These are phyloP conservation scores for Temnothorax unifasciatus DNA, from an alignment of 2,888 invertebrate genomes.

Conservation along the genomic window DNA sequence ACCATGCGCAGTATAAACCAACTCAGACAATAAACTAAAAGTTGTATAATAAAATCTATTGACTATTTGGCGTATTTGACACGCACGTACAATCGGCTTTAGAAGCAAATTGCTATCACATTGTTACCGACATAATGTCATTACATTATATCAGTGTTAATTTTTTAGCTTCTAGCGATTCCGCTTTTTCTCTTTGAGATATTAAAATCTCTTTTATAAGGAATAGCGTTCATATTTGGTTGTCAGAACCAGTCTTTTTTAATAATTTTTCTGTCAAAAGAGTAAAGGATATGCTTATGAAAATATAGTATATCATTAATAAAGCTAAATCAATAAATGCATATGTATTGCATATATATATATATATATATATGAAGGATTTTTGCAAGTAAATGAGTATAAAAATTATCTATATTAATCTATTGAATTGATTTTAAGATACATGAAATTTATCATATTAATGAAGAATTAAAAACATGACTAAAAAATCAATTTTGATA, in stretches of 20 bases:
- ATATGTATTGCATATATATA: background rate
- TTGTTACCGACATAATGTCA: background rate
- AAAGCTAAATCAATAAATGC: slow-evolving; percentile 2
- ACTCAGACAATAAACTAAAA: slow-evolving; percentile 44
- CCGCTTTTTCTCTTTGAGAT: background rate
- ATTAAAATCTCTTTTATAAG: background rate
- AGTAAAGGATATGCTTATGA: background rate
- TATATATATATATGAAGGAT: background rate
- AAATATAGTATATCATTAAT: background rate
- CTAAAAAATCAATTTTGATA: background rate
- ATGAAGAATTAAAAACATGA: background rate
- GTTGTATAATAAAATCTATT: slow-evolving; percentile 36
- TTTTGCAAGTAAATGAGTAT: background rate
- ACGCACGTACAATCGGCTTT: background rate
- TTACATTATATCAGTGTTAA: background rate
- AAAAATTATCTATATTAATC: background rate
- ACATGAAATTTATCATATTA: background rate
- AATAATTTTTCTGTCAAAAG: background rate
- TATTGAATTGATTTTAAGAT: background rate
- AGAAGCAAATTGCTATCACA: background rate
- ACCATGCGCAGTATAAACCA: slow-evolving; percentile 14
- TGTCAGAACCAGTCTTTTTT: background rate
- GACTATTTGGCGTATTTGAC: slow-evolving; percentile 6
- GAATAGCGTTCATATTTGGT: background rate
- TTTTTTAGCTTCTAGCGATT: background rate